Conservation (phyloP, 2,888 invertebrate genomes). For the Pseudococcus jackbeardsleyi region DNA sequence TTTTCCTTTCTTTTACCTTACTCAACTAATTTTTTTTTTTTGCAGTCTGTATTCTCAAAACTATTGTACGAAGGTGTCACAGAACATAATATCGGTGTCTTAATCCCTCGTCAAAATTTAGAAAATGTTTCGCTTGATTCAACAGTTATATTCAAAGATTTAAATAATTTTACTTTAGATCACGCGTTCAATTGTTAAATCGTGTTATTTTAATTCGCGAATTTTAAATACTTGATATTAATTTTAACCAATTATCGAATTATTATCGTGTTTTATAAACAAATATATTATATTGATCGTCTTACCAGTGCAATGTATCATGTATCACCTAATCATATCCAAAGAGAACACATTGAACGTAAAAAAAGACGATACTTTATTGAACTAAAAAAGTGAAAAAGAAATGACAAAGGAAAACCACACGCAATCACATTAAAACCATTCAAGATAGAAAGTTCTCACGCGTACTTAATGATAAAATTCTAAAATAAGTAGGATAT, state of each 20-base stretch:
- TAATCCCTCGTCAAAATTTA: constrained; percentile 65
- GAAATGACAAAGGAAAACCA: neutral
- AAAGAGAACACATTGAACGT: neutral
- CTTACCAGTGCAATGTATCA: no score
- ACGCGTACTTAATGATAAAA: neutral
- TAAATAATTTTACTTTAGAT: constrained; percentile 35
- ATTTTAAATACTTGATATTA: neutral
- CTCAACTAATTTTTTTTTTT: neutral
- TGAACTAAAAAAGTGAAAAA: constrained; percentile 5
- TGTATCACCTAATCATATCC: no score
- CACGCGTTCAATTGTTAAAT: constrained; percentile 8
- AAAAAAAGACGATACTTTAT: neutral
- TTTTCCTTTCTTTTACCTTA: neutral
- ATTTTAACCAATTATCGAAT: neutral
- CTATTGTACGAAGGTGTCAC: constrained; percentile 65
- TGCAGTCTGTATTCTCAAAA: constrained; percentile 59
- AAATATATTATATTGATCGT: neutral
- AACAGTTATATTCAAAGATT: constrained; percentile 63
- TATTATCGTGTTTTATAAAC: neutral
- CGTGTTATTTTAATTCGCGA: neutral
- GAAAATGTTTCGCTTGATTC: constrained; percentile 64
- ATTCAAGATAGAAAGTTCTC: neutral
- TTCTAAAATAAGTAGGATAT: constrained; percentile 2
- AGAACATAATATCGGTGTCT: constrained; percentile 64
- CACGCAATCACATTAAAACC: neutral